Base-by-base conservation (phyloP, 2,797 vertebrate species). In the Platalea minor region DNA sequence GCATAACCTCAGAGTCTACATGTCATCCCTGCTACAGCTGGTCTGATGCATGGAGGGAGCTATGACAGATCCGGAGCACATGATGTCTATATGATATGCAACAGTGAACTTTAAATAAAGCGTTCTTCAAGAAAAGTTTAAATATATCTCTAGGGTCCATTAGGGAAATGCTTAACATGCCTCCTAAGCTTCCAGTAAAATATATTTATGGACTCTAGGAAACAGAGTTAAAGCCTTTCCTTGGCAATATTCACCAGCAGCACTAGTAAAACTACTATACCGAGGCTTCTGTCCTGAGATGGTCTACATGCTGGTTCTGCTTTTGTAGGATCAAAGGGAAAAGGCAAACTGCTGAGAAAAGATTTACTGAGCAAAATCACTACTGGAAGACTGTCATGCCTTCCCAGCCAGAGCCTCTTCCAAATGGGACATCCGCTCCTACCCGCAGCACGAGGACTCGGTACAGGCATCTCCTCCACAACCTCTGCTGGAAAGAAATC, bases 141-240 rank as follows among this genome's bases (percentile, higher is more conserved):
- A 93, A 80, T 76, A 10, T 41, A 88, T 76, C 81, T 89, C 73
- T 28, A 54, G 46, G 28, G 86, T 61, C 87, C 69, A 39, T 84
- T 81, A 93, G 65, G 59, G 54, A 89, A 95, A 91, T 85, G 61
- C 60, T 85, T 89, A 89, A 91, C 54, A 73, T 65, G 69, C 31
- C 25, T 93, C 35, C 76, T 91, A 95, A 93, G 54, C 57, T 96
- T 69, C 82, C 79, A 89, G 56, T 79, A 93, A 95, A 93, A 84
- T n/a, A 25, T 35, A 82, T 75, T 92, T 72, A 94, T 64, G 73
- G 87, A 94, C 57, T 89, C 35, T 17, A 88, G 75, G 57, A 73
- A 91, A 61, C 10, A 83, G 28, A 93, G 24, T 75, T 77, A 93
- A 85, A 92, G 88, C 46, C 80, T 25, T 81, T 92, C 75, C 79